Evolutionary conservation across 1,140 invertebrate genomes (phyloP), one percentile per base, ranked within the genome.

Genomic region (Drusus annulatus): DNA sequence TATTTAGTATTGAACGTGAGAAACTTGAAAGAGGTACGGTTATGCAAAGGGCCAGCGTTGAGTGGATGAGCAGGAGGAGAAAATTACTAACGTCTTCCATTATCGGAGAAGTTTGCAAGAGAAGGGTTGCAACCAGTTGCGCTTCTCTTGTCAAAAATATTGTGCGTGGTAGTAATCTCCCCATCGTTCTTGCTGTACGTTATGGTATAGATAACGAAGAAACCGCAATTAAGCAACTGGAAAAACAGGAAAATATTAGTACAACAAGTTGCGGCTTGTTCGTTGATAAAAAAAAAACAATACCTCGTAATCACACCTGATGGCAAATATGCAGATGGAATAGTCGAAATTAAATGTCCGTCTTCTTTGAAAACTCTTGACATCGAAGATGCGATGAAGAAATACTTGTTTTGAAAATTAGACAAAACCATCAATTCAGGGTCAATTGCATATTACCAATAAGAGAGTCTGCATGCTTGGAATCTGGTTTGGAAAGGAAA

Each of bases 341-440:
- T 75, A 63, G 58, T 79, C 36, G 78, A 79, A 79, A 79, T 79
- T 19, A 79, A 79, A 74, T 79, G 78, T 51, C 78, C 78, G 5
- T 25, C 50, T 63, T 60, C 78, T n/a, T 25, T 36, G 15, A 19
- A 13, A 7, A 23, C 36, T 45, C 17, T 60, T 13, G 8, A n/a
- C 16, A 13, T 23, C 3, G n/a, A 60, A 60, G 56, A 60, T 17
- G 19, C 17, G 17, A 60, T 60, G 56, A 3, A 60, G 23, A 79
- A 19, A 60, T 19, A 60, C 23, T 19, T 3, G 16, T 60, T 60
- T 60, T 60, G 56, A 19, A 60, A 60, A 60, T 17, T 17, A 21
- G 56, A 60, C 17, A 60, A 21, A 19, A 17, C 23, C 1, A 8
- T 3, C 10, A 17, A 60, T 60, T 1, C 56, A 60, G 17, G 56